phyloP scores from a whole-genome alignment of 2,113 vertebrate genomes.

The Crypturellus undulatus region DNA sequence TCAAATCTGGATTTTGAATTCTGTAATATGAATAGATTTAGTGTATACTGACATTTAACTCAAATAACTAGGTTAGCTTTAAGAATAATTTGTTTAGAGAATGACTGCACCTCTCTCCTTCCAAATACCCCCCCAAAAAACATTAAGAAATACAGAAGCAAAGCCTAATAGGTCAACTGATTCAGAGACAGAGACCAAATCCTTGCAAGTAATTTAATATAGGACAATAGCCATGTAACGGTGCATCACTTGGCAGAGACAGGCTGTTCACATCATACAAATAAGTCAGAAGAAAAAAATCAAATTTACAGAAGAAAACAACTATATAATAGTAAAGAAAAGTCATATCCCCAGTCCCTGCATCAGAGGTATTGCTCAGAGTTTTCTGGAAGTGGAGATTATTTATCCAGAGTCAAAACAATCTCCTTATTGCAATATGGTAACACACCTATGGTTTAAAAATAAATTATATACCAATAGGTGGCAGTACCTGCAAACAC shows the following conservation, averaged over 20 bases:
- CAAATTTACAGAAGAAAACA: background rate
- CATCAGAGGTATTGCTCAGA: background rate
- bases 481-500: conserved; percentile 51
- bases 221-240: background rate
- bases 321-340: background rate
- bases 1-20: background rate
- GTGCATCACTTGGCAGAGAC: background rate
- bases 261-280: background rate
- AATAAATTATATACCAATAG: conserved; percentile 9
- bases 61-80: background rate
- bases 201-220: background rate
- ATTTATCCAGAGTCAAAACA: background rate
- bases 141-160: background rate
- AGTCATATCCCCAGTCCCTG: background rate
- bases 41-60: background rate
- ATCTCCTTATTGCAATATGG: background rate
- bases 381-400: background rate
- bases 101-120: background rate
- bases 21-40: background rate
- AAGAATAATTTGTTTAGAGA: too few relatives aligned
- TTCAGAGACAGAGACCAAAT: background rate
- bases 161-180: background rate
- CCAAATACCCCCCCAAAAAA: background rate
- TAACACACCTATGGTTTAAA: background rate
- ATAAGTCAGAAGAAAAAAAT: background rate